Evolutionary conservation across 2,888 invertebrate genomes (phyloP), one percentile per base, ranked within the genome.

Genomic region (Diploptera punctata): DNA sequence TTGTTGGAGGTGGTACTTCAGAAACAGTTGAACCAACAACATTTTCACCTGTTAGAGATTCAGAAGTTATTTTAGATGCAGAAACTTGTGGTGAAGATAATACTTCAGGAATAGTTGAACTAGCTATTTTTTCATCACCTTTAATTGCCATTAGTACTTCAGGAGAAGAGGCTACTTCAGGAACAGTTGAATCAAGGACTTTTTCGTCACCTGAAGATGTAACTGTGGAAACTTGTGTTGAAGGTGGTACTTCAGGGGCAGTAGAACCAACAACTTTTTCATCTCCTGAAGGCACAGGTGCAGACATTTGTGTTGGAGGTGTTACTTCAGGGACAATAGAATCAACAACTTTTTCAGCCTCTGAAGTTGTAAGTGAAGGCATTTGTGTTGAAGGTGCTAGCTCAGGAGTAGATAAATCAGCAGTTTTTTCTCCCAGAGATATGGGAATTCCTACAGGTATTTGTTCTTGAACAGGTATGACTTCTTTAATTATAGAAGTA

Each of bases 331-430:
- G 21, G 9, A 52, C 9, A 62, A 72, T n/a, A 60, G 54, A n/a
- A 2, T 1, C 16, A n/a, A 21, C 1, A 13, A 9, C 49, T 47
- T 19, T 18, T 2, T 19, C 49, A 24, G 7, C 21, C 5, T 1
- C 10, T 26, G n/a, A n/a, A n/a, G n/a, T n/a, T 33, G 33, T 33
- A 33, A 33, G 33, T 33, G 10, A 5, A 33, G 33, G 33, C 5
- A 33, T 10, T 10, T 33, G 7, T 33, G 33, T 5, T 33, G 33
- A 33, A 33, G 5, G 33, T 7, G 7, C 76, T 77, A 81, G 78
- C 77, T 81, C 81, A 72, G 78, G 75, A 73, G 82, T 83, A 76
- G 83, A 76, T 74, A 76, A 72, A 52, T 73, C 54, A 29, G 75
- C 19, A 19, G 18, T 62, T 49, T 10, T 38, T 29, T 24, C 24